Conservation (phyloP, 2,797 vertebrate species). For the Bradypus variegatus region DNA sequence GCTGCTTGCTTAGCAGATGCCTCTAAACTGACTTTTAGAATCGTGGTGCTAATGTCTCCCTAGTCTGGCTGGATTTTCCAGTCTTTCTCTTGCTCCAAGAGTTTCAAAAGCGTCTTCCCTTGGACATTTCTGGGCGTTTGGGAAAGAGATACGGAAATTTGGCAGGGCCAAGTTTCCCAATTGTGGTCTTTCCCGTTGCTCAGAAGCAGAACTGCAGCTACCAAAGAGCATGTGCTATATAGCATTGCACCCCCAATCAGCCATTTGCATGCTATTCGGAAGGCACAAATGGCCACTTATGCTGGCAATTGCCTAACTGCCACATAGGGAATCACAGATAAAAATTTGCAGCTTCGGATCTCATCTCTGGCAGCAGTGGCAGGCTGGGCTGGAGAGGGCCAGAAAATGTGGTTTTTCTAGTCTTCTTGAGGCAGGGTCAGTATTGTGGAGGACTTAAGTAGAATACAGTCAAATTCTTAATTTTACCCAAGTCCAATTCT, state of each 20-base stretch:
- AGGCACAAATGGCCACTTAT: slow-evolving; percentile 26
- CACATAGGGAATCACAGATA: not conserved
- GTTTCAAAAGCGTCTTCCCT: not conserved
- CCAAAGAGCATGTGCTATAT: not conserved
- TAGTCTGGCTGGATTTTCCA: not conserved
- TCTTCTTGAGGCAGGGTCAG: not conserved
- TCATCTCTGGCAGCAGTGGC: not conserved
- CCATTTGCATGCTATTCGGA: slow-evolving; percentile 33
- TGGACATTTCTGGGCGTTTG: not conserved
- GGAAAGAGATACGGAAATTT: not conserved
- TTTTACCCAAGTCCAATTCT: not conserved
- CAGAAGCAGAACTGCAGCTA: slow-evolving; percentile 8
- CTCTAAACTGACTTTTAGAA: not conserved
- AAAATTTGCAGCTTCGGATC: slow-evolving; percentile 14
- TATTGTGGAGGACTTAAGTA: not conserved
- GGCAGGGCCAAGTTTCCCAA: not conserved
- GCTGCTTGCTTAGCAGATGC: not conserved
- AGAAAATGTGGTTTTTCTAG: slow-evolving; percentile 35
- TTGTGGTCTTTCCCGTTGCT: not conserved
- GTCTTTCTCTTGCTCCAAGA: not conserved
- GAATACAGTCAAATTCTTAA: not conserved
- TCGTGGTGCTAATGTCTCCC: not conserved
- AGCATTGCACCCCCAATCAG: not conserved
- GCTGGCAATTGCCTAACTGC: slow-evolving; percentile 22
- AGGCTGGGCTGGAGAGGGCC: not conserved